Base-by-base conservation (phyloP, 2,113 vertebrate genomes). In the Hemiprocne comata region DNA sequence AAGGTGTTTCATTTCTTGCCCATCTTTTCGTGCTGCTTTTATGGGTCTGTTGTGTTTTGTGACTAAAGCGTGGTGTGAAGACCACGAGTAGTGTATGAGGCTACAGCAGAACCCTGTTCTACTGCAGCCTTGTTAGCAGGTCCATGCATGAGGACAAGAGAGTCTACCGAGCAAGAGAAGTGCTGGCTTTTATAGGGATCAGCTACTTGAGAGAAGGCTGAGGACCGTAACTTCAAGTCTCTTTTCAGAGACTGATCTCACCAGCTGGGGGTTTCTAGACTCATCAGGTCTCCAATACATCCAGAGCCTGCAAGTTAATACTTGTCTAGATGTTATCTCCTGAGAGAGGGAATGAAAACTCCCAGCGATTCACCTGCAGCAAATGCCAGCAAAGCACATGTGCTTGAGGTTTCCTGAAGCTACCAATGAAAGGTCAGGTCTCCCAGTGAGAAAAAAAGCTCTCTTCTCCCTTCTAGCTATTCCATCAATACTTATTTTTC, bases 401-500 rank as follows among this genome's bases (percentile, higher is more conserved):
- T 91, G 36, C 89, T 79, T 89, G 91, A 84, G 87, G 90, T 88
- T 97, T 97, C 91, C 84, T 90, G 87, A 71, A 90, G 89, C 61
- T 82, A 80, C 90, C 66, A 85, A 57, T 78, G 92, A 97, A 96
- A 97, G 96, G 96, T 97, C 96, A 96, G 75, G 79, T 74, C 33
- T 95, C 91, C 91, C 91, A 81, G 81, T 62, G 88, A 94, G 70
- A 91, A 7, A 0, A 90, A 87, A 87, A 87, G 12, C 72, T 87
- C 71, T 82, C 78, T 78, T 93, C 80, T 92, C 60, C 82, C 72
- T 94, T 76, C 88, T 79, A 92, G 88, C 88, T 91, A 31, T 91
- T 95, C 84, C 92, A 89, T 97, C 94, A 92, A 89, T 96, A 89
- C 72, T 90, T 94, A n/a, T 78, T 96, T 93, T 95, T 94, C 91